phyloP scores from a whole-genome alignment of 2,888 invertebrate species.

The Bursaphelenchus okinawaensis region DNA sequence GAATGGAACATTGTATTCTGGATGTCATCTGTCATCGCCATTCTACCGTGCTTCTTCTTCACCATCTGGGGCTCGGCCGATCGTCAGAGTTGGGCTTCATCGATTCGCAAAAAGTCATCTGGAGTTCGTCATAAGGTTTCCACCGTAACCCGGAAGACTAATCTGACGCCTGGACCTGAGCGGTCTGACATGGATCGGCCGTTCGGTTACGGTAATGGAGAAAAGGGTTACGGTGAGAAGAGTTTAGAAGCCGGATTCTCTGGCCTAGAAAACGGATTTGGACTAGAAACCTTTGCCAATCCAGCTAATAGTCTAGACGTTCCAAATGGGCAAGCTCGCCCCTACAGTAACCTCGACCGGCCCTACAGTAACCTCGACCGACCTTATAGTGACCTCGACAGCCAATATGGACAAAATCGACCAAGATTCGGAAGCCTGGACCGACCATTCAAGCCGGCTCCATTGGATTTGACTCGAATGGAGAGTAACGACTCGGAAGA shows the following conservation, averaged over 20 bases:
- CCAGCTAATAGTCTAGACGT: too few species aligned
- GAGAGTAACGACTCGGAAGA: background rate
- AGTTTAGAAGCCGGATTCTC: too few species aligned
- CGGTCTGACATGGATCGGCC: too few species aligned
- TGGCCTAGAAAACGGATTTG: too few species aligned
- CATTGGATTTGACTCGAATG: background rate
- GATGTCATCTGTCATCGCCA: constrained; percentile 49
- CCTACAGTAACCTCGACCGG: too few species aligned
- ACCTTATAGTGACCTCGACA: too few species aligned
- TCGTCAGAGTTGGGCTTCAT: constrained; percentile 10
- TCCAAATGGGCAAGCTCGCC: too few species aligned
- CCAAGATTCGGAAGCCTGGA: background rate
- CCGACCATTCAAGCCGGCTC: background rate
- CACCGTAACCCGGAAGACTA: background rate
- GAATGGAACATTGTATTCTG: constrained; percentile 53
- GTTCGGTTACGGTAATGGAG: too few species aligned
- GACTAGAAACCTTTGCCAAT: too few species aligned
- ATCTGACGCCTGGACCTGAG: background rate
- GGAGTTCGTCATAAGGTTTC: background rate
- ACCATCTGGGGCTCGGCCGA: constrained; percentile 49
- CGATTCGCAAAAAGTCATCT: background rate
- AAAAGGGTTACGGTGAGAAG: too few species aligned
- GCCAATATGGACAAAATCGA: too few species aligned
- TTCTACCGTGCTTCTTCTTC: constrained; percentile 53
- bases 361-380: too few species aligned